Evolutionary conservation across 2,113 vertebrate genomes (phyloP), one percentile per base, ranked within the genome.

Genomic region (Anolis carolinensis): DNA sequence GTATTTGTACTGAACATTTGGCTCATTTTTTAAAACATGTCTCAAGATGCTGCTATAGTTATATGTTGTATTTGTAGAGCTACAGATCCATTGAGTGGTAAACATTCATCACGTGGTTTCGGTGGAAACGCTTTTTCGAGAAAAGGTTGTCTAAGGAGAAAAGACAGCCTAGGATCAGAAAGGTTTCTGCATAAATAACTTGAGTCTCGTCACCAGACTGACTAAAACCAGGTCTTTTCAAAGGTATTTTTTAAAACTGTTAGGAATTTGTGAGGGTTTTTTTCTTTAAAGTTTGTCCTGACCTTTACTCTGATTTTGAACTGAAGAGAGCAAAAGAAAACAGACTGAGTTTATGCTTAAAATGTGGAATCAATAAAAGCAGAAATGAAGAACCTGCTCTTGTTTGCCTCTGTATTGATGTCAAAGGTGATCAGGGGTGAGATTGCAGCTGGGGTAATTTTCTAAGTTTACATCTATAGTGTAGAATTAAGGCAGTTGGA

Each of bases 1-100:
- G 23, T 90, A 84, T 88, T 89, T 78, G 80, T 84, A 36, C 86
- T 89, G 88, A 70, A 8, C 34, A 59, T 18, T 87, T 91, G 85
- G 27, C 72, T 87, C 75, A 84, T 3, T 0, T 68, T 84, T 84
- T 79, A 2, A 44, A 44, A 82, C 85, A 65, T 0, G 0, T 4
- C 27, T 80, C n/a, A 76, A 11, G 8, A 78, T 79, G 83, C 76
- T 65, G 1, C 32, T 87, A 71, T 82, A 76, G 87, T 89, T 89
- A 48, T 73, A 73, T 79, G 59, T 55, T 62, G 20, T 18, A 25
- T 48, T 25, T 2, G 89, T 48, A 85, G 63, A 86, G 4, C 39
- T 72, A 25, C 80, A 52, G 55, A 44, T 74, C 27, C 23, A 2
- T 27, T 72, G 72, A 90, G 34, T 36, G 87, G 91, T 14, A 25